These are phyloP conservation scores for Salarias fasciatus DNA, from an alignment of 2,797 vertebrate genomes.

Conservation along the genomic window DNA sequence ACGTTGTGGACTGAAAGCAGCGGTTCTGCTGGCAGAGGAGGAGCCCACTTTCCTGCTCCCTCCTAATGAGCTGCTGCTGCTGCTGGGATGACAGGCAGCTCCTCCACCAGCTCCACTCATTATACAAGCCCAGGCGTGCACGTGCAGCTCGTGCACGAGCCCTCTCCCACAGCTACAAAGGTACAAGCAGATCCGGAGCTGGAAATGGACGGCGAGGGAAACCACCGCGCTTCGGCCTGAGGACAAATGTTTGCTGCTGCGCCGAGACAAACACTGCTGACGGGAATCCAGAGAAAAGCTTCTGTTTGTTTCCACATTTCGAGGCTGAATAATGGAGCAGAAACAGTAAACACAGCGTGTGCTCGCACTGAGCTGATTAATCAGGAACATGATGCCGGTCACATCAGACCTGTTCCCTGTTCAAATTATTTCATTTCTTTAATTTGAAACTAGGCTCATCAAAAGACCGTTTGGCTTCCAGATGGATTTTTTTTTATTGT, in stretches of 20 bases:
- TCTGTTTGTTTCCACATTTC: conserved; percentile 30
- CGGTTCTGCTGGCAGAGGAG: conserved; percentile 26
- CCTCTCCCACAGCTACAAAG: conserved; percentile 25
- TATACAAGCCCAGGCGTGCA: conserved; percentile 12
- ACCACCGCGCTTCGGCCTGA: conserved; percentile 38
- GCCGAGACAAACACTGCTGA: conserved; percentile 30
- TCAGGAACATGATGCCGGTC: no score
- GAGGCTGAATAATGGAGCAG: conserved; percentile 22
- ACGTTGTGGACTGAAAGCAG: conserved; percentile 16
- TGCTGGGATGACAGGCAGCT: conserved; percentile 49
- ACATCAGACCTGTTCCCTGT: no score
- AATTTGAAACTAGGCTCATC: conserved; percentile 21
- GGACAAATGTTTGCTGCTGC: conserved; percentile 26
- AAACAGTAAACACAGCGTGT: no score
- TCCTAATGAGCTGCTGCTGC: conserved; percentile 58
- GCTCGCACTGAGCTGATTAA: no score
- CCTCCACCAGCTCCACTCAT: conserved; percentile 40
- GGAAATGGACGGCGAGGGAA: conserved; percentile 40
- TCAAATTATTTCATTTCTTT: conserved; percentile 16
- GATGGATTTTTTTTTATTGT: conserved; percentile 16
- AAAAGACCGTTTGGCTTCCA: conserved; percentile 8
- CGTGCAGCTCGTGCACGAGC: no score
- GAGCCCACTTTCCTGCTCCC: conserved; percentile 29
- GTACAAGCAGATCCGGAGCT: conserved; percentile 44
- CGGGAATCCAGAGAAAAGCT: conserved; percentile 27